Conservation (phyloP, 2,888 invertebrate species). For the Tenthredo notha region DNA sequence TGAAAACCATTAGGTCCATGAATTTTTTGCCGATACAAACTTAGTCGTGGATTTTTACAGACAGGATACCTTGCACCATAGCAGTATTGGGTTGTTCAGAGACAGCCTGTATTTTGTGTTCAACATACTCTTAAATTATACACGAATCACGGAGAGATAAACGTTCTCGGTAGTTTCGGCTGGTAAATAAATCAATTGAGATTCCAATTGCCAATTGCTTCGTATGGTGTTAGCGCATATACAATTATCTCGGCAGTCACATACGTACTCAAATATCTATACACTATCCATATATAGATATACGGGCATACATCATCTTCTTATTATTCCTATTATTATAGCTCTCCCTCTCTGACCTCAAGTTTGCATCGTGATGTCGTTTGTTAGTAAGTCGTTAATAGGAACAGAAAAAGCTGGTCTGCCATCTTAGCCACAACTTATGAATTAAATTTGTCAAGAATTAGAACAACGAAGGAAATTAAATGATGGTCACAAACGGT, state of each 20-base stretch:
- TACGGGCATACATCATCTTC: too few species aligned
- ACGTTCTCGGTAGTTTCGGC: slow-evolving; percentile 18
- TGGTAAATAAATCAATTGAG: slow-evolving; percentile 44
- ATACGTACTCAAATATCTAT: background rate
- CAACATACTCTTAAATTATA: background rate
- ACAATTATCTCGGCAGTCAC: background rate
- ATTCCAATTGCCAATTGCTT: slow-evolving; percentile 33
- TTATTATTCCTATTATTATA: background rate
- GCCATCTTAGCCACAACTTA: background rate
- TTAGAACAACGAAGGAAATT: background rate
- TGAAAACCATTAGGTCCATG: background rate
- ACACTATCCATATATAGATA: background rate
- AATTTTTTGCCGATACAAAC: background rate
- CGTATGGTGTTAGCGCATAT: background rate
- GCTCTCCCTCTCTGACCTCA: background rate
- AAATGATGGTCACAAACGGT: background rate
- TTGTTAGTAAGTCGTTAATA: slow-evolving; percentile 2
- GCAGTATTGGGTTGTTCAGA: background rate
- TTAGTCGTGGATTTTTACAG: background rate
- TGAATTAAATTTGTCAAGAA: background rate
- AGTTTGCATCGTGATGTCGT: background rate
- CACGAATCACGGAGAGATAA: background rate
- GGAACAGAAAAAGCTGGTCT: background rate
- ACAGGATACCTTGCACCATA: background rate
- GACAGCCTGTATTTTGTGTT: background rate